Evolutionary conservation across 2,113 vertebrate genomes (phyloP).

Genomic region (Theristicus caerulescens): DNA sequence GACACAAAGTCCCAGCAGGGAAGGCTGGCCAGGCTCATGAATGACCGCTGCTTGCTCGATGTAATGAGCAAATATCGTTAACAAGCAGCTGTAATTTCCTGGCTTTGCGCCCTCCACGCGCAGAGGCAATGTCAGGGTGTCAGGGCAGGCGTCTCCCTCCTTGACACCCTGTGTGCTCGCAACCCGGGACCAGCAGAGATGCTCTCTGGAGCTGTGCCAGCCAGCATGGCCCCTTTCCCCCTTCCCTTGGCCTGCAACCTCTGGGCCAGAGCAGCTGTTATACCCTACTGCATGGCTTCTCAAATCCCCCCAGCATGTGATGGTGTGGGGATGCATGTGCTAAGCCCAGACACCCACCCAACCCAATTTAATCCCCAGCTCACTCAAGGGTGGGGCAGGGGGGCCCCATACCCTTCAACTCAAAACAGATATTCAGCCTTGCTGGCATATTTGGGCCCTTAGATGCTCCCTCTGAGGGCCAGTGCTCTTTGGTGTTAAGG

Average conservation of each 20-base stretch:
- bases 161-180: background rate
- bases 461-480: background rate
- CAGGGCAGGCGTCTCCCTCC: fast-evolving
- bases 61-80: slow-evolving; percentile 14
- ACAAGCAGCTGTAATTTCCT: background rate
- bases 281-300: background rate
- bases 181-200: background rate
- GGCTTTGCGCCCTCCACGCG: background rate
- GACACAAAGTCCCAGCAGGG: background rate
- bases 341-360: background rate
- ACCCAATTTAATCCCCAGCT: background rate
- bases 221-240: background rate
- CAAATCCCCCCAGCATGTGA: background rate
- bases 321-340: too few relatives aligned
- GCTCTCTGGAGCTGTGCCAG: fast-evolving
- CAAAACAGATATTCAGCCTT: background rate
- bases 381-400: too few relatives aligned
- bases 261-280: background rate
- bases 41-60: background rate
- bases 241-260: background rate
- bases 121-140: background rate
- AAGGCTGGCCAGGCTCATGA: background rate
- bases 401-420: background rate
- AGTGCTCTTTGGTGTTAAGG: background rate
- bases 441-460: background rate